Evolutionary conservation across 2,888 invertebrate species (phyloP).

Genomic region (Yponomeuta plumbellus): DNA sequence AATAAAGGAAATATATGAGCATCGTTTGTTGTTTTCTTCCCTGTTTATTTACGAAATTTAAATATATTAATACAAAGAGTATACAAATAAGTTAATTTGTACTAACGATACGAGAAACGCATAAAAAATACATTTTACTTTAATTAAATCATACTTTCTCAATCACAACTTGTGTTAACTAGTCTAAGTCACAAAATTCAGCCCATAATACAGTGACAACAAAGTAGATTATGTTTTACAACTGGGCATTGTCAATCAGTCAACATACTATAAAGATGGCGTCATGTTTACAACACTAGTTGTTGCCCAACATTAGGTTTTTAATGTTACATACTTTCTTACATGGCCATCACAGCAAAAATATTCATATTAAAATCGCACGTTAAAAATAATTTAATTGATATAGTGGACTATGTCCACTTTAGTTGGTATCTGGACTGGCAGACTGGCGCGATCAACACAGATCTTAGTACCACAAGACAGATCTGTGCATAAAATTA

Average conservation of each 20-base stretch:
- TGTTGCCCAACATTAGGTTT: neutral
- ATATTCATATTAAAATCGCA: no score
- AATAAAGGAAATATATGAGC: conserved; percentile 46
- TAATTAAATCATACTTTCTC: conserved; percentile 1
- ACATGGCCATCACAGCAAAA: no score
- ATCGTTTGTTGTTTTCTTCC: conserved; percentile 5
- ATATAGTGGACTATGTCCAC: no score
- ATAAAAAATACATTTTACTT: neutral
- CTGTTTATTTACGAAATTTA: neutral
- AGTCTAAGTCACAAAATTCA: neutral
- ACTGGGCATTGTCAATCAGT: neutral
- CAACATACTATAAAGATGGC: neutral
- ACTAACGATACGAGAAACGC: neutral
- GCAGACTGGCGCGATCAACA: no score
- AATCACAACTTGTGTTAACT: neutral
- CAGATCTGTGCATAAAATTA: no score
- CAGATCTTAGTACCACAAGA: no score
- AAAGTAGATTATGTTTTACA: neutral
- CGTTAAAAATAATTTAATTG: no score
- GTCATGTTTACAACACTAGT: neutral
- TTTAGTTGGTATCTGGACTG: no score
- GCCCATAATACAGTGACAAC: neutral
- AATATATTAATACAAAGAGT: neutral
- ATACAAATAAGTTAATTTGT: neutral
- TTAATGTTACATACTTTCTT: no score